Evolutionary conservation across 64 coral and sea anemone genomes (phyloP).

Genomic region (Trachythela sp.): DNA sequence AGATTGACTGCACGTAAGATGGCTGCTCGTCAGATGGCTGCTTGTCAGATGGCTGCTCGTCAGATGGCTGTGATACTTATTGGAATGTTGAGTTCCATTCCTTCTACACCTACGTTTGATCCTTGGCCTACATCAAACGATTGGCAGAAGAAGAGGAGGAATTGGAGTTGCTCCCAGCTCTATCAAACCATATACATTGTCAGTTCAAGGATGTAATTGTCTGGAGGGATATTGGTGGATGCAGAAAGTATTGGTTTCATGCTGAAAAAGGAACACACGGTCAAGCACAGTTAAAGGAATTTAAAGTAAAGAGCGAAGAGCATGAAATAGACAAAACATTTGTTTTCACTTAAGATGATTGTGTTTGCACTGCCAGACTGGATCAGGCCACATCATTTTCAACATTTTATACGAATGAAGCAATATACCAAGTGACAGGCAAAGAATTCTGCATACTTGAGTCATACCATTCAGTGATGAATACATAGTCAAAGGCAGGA

Average conservation of each 20-base stretch:
- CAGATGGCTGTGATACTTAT: not conserved
- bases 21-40: too few species aligned
- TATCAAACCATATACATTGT: slow-evolving; percentile 4
- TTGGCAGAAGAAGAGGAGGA: too few species aligned
- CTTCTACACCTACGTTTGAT: slow-evolving; percentile 30
- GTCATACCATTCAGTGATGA: too few species aligned
- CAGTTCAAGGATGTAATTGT: slow-evolving; percentile 30
- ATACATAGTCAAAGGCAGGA: too few species aligned
- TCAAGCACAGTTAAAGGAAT: too few species aligned
- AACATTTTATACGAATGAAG: too few species aligned
- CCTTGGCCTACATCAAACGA: slow-evolving; percentile 4
- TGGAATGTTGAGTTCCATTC: slow-evolving; percentile 8
- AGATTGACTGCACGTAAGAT: too few species aligned
- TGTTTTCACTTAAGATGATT: slow-evolving; percentile 18
- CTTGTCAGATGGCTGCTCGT: too few species aligned
- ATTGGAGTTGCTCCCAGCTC: too few species aligned
- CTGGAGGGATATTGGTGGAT: slow-evolving; percentile 30
- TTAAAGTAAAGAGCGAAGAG: slow-evolving; percentile 17
- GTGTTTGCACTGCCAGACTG: not conserved
- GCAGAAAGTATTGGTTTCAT: slow-evolving; percentile 36
- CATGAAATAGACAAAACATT: slow-evolving; percentile 9
- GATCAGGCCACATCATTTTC: slow-evolving; percentile 15
- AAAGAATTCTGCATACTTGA: too few species aligned
- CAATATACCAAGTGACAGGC: too few species aligned
- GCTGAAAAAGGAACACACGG: slow-evolving; percentile 4